These are phyloP conservation scores for Trinectes maculatus DNA, from an alignment of 2,113 vertebrate genomes.

Conservation along the genomic window DNA sequence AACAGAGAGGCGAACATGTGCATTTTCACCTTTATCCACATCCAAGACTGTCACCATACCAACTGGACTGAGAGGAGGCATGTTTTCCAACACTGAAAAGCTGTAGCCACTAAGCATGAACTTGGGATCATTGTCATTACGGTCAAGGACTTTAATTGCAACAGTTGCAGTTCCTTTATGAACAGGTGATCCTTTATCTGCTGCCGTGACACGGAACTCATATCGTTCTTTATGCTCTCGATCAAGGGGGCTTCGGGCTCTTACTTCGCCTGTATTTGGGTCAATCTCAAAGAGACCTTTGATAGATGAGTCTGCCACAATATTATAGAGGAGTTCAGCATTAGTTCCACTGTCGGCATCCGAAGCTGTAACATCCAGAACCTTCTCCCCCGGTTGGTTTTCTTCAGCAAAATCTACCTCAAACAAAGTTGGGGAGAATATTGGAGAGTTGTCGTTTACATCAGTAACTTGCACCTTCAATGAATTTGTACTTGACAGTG, in stretches of 20 bases:
- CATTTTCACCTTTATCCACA: constrained; percentile 95
- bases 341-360: constrained; percentile 97
- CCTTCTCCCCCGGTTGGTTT: constrained; percentile 90
- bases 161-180: constrained; percentile 94
- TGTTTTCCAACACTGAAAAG: constrained; percentile 98
- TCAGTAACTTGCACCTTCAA: constrained; percentile 96
- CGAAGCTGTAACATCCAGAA: constrained; percentile 90
- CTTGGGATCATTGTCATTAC: constrained; percentile 98
- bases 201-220: constrained; percentile 91
- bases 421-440: constrained; percentile 92
- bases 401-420: constrained; percentile 95
- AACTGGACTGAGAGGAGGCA: constrained; percentile 95
- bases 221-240: constrained; percentile 93
- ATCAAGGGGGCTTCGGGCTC: constrained; percentile 91
- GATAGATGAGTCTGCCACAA: constrained; percentile 88
- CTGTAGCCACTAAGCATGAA: constrained; percentile 99
- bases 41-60: constrained; percentile 98
- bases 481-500: constrained; percentile 96
- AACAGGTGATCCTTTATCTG: constrained; percentile 94
- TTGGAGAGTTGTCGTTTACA: constrained; percentile 93
- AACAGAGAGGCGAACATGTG: constrained; percentile 91
- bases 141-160: constrained; percentile 92
- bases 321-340: constrained; percentile 90
- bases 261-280: constrained; percentile 89
- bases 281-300: constrained; percentile 94